Evolutionary conservation across 2,888 invertebrate genomes (phyloP).

Genomic region (Syrphus vitripennis): DNA sequence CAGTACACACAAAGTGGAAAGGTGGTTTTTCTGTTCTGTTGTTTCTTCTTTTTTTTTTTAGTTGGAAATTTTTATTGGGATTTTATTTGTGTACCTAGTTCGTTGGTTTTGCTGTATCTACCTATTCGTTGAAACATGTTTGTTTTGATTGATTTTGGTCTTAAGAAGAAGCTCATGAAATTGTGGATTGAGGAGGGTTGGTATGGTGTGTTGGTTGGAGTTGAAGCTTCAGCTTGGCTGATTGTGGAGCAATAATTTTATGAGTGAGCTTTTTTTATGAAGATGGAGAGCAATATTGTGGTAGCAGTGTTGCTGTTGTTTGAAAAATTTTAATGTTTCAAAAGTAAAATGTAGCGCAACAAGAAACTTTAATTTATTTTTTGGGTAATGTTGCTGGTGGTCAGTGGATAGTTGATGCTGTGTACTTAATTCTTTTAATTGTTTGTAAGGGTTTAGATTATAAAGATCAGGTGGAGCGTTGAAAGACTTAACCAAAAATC

Average conservation of each 20-base stretch:
- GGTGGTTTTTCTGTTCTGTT: too few species aligned
- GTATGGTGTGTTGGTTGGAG: too few species aligned
- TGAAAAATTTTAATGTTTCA: neutral
- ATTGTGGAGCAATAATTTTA: neutral
- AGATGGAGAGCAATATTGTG: neutral
- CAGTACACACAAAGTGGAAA: neutral
- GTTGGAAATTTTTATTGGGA: neutral
- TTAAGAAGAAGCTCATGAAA: neutral
- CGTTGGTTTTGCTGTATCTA: neutral
- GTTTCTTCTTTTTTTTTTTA: too few species aligned
- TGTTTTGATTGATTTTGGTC: conserved; percentile 11
- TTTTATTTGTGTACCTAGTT: neutral
- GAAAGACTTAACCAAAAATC: too few species aligned
- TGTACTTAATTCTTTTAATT: neutral
- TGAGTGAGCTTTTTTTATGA: conserved; percentile 5
- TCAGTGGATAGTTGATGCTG: neutral
- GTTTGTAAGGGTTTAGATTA: too few species aligned
- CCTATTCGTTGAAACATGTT: conserved; percentile 10
- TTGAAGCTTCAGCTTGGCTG: neutral
- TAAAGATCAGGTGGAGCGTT: too few species aligned
- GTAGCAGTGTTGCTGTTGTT: conserved; percentile 8
- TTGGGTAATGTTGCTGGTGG: too few species aligned
- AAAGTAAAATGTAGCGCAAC: neutral
- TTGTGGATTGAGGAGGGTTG: neutral
- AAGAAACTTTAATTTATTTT: neutral